Conservation (phyloP, 2,113 vertebrate genomes). For the Nerophis lumbriciformis region DNA sequence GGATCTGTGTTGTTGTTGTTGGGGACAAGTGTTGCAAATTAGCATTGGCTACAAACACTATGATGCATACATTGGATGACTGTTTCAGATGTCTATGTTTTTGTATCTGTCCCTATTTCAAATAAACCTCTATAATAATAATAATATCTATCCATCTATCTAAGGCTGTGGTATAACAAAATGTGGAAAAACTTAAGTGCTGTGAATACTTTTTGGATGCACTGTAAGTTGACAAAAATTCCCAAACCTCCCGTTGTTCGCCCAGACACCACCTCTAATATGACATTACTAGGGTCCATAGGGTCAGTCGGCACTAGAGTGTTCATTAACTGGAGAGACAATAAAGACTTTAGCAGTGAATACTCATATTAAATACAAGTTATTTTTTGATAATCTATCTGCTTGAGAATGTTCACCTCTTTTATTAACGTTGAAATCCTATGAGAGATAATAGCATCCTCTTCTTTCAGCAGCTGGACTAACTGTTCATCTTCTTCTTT, state of each 20-base stretch:
- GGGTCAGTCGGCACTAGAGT: constrained; percentile 78
- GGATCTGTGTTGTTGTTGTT: no score
- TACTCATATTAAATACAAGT: background rate
- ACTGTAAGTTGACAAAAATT: background rate
- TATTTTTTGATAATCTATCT: rapidly evolving
- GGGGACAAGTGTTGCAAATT: no score
- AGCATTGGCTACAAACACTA: no score
- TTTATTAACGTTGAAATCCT: constrained; percentile 65
- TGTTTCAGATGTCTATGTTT: no score
- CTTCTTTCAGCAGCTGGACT: constrained; percentile 77
- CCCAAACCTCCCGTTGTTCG: constrained; percentile 89
- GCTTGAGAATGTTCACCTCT: constrained; percentile 70
- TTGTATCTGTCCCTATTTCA: no score
- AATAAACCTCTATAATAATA: no score
- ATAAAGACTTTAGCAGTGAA: background rate
- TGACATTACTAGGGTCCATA: constrained; percentile 73
- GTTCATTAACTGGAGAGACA: constrained; percentile 75
- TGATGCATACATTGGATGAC: no score
- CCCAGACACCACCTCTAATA: constrained; percentile 88
- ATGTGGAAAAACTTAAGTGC: no score
- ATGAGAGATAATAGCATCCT: constrained; percentile 70
- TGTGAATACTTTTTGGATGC: background rate
- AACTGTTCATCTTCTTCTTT: constrained; percentile 78
- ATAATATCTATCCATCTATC: no score
- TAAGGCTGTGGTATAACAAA: no score